These are phyloP conservation scores for Bombus pyrosoma DNA, from an alignment of 1,140 invertebrate species.

Conservation along the genomic window DNA sequence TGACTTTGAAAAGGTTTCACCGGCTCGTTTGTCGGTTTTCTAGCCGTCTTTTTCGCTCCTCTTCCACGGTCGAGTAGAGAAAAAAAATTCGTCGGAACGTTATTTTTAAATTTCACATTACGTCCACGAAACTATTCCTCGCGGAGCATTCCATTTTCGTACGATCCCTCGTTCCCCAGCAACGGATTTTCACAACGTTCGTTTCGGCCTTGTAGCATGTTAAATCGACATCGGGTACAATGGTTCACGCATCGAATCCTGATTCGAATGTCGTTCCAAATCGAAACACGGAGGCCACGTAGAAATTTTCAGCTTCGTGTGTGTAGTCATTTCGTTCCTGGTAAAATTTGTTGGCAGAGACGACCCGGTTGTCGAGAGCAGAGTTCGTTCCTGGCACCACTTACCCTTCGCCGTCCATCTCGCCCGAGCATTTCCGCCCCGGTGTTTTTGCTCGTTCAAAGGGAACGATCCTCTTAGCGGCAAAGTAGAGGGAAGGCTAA, in stretches of 20 bases:
- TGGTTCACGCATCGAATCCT: constrained; percentile 13
- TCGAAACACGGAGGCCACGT: not conserved
- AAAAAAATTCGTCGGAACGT: not conserved
- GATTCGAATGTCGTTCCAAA: not conserved
- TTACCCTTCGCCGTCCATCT: constrained; percentile 50
- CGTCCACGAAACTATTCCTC: not conserved
- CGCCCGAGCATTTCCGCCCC: constrained; percentile 45
- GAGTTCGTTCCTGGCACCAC: constrained; percentile 37
- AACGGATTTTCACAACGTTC: not conserved
- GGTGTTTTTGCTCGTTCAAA: constrained; percentile 57
- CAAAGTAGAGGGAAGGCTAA: constrained; percentile 43
- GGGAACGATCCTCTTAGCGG: constrained; percentile 51
- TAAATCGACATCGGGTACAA: not conserved
- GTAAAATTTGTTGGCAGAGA: constrained; percentile 21
- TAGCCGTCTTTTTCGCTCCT: not conserved
- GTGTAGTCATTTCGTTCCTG: not conserved
- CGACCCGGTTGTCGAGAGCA: constrained; percentile 11
- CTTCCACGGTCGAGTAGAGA: not conserved
- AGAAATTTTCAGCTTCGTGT: not conserved
- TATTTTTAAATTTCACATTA: constrained; percentile 9
- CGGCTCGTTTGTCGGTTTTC: constrained; percentile 35
- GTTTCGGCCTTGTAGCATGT: not conserved
- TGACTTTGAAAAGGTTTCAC: constrained; percentile 58
- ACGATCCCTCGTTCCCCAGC: no score
- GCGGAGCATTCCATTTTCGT: not conserved